Base-by-base conservation (phyloP, 2,113 vertebrate species). In the Lutjanus erythropterus region DNA sequence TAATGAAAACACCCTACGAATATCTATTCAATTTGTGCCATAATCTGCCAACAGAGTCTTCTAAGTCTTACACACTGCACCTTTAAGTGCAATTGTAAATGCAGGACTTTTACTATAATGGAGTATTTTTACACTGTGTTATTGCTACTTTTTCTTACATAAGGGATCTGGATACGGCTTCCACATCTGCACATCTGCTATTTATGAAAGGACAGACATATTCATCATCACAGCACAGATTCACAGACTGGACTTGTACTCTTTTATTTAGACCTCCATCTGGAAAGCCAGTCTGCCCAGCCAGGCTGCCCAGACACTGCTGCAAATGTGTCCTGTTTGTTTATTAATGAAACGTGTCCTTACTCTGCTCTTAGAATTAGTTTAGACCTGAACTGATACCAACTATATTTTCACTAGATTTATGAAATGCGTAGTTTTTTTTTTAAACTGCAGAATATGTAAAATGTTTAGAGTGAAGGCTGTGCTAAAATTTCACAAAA, bases 241-340 rank as follows among this genome's bases (percentile, higher is more conserved):
- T 79, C 62, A 77, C 61, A 64, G 29, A 71, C 18, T 3, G 16
- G 49, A 85, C 62, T 53, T 66, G 58, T 71, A 9, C 56, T 90
- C 50, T 88, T 90, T 91, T 90, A 93, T 93, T 92, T 89, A 92
- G 27, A 60, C 33, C 68, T 81, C 81, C 88, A 92, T 87, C 82
- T 90, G 88, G 84, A 89, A 65, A 73, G 66, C 44, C 84, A 76
- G 74, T 64, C 84, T 88, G 86, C 25, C 41, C 68, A 55, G 21
- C 42, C 50, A 74, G 42, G 46, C 76, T 81, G 64, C 19, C 60
- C 71, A 78, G 52, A 80, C 71, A 84, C 76, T 29, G 44, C 16
- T 67, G 41, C 68, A 75, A 62, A 69, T 84, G 53, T 82, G 71
- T 31, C 5, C 16, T 42, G 59, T 84, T 88, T 78, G 75, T 70